A percentile compares a stretch with the other conserved stretches of the same genome.
phyloP scores from a whole-genome alignment of 2,797 vertebrate genomes.

The Eutrigla gurnardus region DNA sequence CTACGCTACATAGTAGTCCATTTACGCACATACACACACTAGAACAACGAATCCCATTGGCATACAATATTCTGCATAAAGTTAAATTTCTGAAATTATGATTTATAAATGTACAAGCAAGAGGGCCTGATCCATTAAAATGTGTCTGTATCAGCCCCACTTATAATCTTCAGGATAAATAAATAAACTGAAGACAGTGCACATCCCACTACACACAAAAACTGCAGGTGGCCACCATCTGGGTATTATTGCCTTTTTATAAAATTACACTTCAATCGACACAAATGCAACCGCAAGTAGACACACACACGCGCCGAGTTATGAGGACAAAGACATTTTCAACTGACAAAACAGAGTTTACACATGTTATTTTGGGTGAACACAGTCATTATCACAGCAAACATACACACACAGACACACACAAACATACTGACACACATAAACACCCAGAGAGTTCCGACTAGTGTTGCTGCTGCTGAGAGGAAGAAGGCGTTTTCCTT shows the following conservation, averaged over 20 bases:
- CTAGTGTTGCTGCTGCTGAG: conserved; percentile 38
- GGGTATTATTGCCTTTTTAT: not conserved
- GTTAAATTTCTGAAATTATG: not conserved
- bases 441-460: conserved; percentile 34
- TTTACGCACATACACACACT: not conserved
- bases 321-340: conserved; percentile 22
- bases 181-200: not conserved
- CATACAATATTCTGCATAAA: not conserved
- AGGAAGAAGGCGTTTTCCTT: conserved; percentile 76
- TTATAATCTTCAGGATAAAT: not conserved
- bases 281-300: not conserved
- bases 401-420: conserved; percentile 13
- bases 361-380: conserved; percentile 37
- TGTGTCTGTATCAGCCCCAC: not conserved
- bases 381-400: conserved; percentile 22
- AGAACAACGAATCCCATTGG: not conserved
- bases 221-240: not conserved
- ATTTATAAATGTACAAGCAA: not conserved
- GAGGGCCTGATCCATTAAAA: not conserved
- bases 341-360: conserved; percentile 33
- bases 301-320: not conserved
- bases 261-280: not conserved
- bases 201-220: not conserved
- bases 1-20: conserved; percentile 1
- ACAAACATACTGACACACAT: not conserved